These are phyloP conservation scores for Agrypnus murinus DNA, from an alignment of 2,888 invertebrate species.

Conservation along the genomic window DNA sequence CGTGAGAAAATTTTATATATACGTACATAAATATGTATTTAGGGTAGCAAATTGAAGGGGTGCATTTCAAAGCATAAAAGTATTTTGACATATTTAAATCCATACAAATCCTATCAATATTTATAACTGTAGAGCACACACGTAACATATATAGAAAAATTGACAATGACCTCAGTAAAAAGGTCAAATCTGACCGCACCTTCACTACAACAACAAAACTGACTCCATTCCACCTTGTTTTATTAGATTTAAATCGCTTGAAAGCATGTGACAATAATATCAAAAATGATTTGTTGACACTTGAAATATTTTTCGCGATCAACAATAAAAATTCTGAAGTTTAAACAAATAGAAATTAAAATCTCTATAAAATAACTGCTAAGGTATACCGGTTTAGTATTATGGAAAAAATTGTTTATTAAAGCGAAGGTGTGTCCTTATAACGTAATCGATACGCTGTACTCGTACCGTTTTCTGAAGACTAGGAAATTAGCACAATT, in stretches of 20 bases:
- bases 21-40: too few relatives aligned
- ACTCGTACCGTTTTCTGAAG: constrained; percentile 8
- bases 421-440: constrained; percentile 18
- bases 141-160: constrained; percentile 35
- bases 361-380: not conserved
- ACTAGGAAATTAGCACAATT: constrained; percentile 16
- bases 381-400: not conserved
- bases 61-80: too few relatives aligned
- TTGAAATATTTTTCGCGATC: not conserved
- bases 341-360: too few relatives aligned
- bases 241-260: constrained; percentile 24
- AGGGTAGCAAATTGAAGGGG: too few relatives aligned
- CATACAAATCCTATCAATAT: too few relatives aligned
- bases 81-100: too few relatives aligned
- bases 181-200: constrained; percentile 41
- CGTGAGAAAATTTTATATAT: too few relatives aligned
- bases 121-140: not conserved
- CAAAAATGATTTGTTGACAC: not conserved
- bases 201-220: constrained; percentile 25
- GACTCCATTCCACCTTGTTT: constrained; percentile 33
- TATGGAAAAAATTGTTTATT: constrained; percentile 13
- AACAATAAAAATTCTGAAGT: too few relatives aligned
- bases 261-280: constrained; percentile 3
- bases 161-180: constrained; percentile 39
- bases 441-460: constrained; percentile 19